A percentile compares a stretch with the other conserved stretches of the same genome.
These are phyloP conservation scores for Podarcis raffonei DNA, from an alignment of 2,113 vertebrate species.

Conservation along the genomic window DNA sequence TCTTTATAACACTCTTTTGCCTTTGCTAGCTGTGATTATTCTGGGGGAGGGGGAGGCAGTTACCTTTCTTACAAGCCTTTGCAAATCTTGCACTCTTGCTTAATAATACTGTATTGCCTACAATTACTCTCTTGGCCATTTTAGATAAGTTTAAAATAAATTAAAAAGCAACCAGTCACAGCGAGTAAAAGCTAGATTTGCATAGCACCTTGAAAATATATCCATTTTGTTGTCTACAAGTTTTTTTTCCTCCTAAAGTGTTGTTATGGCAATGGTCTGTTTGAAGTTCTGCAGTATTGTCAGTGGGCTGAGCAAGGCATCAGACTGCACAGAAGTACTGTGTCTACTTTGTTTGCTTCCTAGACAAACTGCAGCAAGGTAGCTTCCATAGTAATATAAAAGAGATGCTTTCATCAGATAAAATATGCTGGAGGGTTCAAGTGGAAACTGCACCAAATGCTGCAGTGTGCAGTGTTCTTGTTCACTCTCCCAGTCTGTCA, in stretches of 20 bases:
- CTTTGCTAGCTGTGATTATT: slow-evolving; percentile 19
- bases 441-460: not conserved
- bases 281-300: not conserved
- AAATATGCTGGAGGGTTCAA: not conserved
- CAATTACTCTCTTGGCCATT: slow-evolving; percentile 3
- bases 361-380: not conserved
- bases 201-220: not conserved
- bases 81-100: not conserved
- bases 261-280: not conserved
- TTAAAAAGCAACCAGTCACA: not conserved
- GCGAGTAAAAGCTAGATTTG: not conserved
- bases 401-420: not conserved
- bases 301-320: not conserved
- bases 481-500: not conserved
- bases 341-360: not conserved
- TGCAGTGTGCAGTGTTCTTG: not conserved
- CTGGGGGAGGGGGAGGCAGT: slow-evolving; percentile 11
- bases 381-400: not conserved
- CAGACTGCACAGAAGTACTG: not conserved
- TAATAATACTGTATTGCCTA: not conserved
- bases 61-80: not conserved
- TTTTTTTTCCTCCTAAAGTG: not conserved
- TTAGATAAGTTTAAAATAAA: not conserved
- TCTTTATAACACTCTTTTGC: slow-evolving; percentile 51
- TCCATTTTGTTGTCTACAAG: not conserved